Conservation (phyloP, 2,888 invertebrate species). For the Blastobasis lacticolella region DNA sequence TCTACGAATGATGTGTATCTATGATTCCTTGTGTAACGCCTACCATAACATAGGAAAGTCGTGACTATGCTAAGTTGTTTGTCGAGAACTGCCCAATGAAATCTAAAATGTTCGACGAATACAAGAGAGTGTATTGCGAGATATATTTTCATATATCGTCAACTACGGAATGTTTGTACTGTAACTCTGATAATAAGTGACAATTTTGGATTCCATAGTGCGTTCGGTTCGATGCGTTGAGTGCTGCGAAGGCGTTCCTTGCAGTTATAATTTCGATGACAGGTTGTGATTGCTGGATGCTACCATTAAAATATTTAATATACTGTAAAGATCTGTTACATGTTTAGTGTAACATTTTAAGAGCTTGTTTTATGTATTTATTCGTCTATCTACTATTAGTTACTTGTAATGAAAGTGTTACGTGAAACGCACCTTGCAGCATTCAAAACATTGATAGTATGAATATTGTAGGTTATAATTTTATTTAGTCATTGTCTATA, state of each 20-base stretch:
- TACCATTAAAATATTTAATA: too few species aligned
- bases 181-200: too few species aligned
- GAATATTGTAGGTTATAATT: slow-evolving; percentile 60
- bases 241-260: too few species aligned
- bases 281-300: too few species aligned
- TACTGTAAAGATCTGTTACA: neutral
- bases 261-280: too few species aligned
- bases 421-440: slow-evolving; percentile 2
- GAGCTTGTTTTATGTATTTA: neutral
- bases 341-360: neutral
- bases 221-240: too few species aligned
- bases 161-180: too few species aligned
- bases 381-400: too few species aligned
- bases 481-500: slow-evolving; percentile 67
- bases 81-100: slow-evolving; percentile 20
- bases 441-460: slow-evolving; percentile 31
- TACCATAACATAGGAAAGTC: slow-evolving; percentile 18
- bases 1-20: slow-evolving; percentile 44
- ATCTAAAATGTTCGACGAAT: neutral
- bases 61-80: slow-evolving; percentile 56
- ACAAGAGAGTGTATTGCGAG: too few species aligned
- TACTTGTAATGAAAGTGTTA: too few species aligned
- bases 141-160: too few species aligned
- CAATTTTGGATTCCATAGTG: too few species aligned
- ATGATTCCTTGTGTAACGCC: slow-evolving; percentile 29